These are phyloP conservation scores for Philonicus albiceps DNA, from an alignment of 2,888 invertebrate species.

Conservation along the genomic window DNA sequence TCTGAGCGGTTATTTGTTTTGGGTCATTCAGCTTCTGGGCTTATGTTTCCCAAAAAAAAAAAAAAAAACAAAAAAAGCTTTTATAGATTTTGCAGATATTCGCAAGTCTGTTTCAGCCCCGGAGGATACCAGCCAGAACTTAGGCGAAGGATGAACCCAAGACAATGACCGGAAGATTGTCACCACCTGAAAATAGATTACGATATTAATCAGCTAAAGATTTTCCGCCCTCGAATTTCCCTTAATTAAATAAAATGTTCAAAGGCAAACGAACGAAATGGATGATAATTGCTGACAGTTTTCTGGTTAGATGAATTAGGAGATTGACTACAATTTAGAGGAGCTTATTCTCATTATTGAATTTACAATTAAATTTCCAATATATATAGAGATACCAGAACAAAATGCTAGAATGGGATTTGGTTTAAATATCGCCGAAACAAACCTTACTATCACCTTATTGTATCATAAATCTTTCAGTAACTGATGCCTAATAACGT, in stretches of 20 bases:
- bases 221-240: conserved; percentile 3
- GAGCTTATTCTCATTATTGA: neutral
- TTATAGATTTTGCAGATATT: neutral
- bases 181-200: conserved; percentile 28
- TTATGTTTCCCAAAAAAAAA: conserved; percentile 1
- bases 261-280: neutral
- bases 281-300: neutral
- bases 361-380: neutral
- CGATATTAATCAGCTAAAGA: neutral
- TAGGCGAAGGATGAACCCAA: neutral
- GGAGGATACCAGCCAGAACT: neutral
- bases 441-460: too few relatives aligned
- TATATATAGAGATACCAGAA: neutral
- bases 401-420: too few relatives aligned
- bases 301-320: neutral
- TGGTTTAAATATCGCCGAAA: too few relatives aligned
- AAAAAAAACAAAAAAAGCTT: too few relatives aligned
- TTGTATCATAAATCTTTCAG: too few relatives aligned
- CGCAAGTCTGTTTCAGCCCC: neutral
- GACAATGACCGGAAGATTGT: conserved; percentile 33
- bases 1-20: conserved; percentile 9
- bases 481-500: too few relatives aligned
- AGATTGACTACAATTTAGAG: neutral
- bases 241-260: neutral
- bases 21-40: conserved; percentile 4